Percentiles rank a stretch among this genome's conserved stretches.
These are phyloP conservation scores for Oceanites oceanicus DNA, from an alignment of 2,113 vertebrate species.

Conservation along the genomic window DNA sequence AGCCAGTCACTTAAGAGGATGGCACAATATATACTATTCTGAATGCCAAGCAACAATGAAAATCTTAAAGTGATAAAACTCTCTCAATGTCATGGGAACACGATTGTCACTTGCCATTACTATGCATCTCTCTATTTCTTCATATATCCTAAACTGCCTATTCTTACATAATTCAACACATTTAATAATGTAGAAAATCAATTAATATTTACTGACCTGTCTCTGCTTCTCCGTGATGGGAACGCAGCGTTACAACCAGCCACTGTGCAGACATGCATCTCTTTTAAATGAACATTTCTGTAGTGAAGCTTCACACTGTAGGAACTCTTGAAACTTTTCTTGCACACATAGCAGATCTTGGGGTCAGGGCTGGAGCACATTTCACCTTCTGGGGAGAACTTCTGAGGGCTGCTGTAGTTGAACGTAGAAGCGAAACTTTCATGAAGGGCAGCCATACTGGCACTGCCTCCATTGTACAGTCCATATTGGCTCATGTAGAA, in stretches of 20 bases:
- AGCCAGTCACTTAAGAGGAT: constrained; percentile 29
- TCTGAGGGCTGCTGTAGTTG: constrained; percentile 93
- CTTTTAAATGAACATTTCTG: constrained; percentile 99
- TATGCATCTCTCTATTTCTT: constrained; percentile 45
- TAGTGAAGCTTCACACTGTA: constrained; percentile 99
- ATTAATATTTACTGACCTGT: constrained; percentile 93
- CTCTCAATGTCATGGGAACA: constrained; percentile 58
- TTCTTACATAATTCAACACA: constrained; percentile 56
- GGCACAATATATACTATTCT: not conserved
- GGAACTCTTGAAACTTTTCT: constrained; percentile 99
- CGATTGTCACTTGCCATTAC: constrained; percentile 51
- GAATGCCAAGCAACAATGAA: constrained; percentile 58
- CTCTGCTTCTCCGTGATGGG: constrained; percentile 97
- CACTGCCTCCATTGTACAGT: constrained; percentile 90
- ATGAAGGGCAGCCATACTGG: constrained; percentile 94
- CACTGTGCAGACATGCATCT: constrained; percentile 99
- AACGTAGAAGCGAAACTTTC: constrained; percentile 95
- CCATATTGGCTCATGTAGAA: constrained; percentile 99
- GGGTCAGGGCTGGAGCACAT: constrained; percentile 96
- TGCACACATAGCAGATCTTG: constrained; percentile 99
- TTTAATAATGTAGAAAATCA: constrained; percentile 70
- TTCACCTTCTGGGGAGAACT: constrained; percentile 95
- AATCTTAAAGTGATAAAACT: constrained; percentile 53
- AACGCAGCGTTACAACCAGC: constrained; percentile 98
- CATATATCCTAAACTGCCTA: constrained; percentile 40